Base-by-base conservation (phyloP, 2,888 invertebrate species). In the Argyra leucocephala region DNA sequence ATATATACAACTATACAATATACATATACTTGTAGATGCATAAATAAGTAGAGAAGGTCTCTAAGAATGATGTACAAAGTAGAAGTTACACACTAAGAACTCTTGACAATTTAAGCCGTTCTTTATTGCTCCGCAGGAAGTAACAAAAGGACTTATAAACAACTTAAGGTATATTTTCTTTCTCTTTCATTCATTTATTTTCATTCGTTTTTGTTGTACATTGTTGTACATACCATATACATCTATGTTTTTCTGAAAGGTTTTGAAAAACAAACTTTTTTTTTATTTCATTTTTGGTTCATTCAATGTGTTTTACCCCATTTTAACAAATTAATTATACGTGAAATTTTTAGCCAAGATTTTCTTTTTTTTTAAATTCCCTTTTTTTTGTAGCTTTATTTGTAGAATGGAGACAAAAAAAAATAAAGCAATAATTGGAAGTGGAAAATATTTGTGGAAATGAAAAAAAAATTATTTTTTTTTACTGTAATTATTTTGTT, bases 281-380 rank as follows among this genome's bases (percentile, higher is more conserved):
- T 48, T 18, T 18, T 18, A 15, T 48, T 48, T 48, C 2, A 12
- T 12, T 48, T 48, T n/a, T n/a, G 12, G 12, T 37, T 37, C 15
- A 15, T 48, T 48, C 4, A 18, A 18, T 48, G 48, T 48, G 18
- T 18, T 48, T n/a, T 48, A 18, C 18, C 48, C 15, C 3, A 59
- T 59, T 23, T 59, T 59, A 23, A 59, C 59, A 59, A 59, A 59
- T 59, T 59, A 59, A 59, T 59, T 59, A 59, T 59, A 59, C 59
- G 59, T 59, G 59, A 59, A 59, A 59, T 48, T 48, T 48, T 48
- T 15, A 48, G 18, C 3, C 48, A 9, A 3, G 18, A 15, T 48
- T 48, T 18, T 18, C 5, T 48, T 48, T 48, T 6, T 9, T n/a
- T n/a, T n/a, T n/a, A n/a, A n/a, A n/a, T 48, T 48, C 12, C 7